These are phyloP conservation scores for Gastrophysa polygoni DNA, from an alignment of 2,888 invertebrate species.

Conservation along the genomic window DNA sequence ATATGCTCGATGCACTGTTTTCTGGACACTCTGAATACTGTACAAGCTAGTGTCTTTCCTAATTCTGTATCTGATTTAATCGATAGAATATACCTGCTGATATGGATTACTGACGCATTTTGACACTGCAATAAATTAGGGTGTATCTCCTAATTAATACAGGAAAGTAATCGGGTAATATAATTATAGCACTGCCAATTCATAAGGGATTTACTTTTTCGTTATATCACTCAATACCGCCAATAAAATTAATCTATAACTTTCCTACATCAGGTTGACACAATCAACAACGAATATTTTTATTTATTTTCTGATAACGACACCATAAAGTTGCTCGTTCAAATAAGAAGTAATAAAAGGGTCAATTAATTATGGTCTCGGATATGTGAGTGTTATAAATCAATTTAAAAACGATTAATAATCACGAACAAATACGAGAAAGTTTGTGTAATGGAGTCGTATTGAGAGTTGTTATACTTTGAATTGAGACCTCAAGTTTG, in stretches of 20 bases:
- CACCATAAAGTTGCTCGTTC: constrained; percentile 37
- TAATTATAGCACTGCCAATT: constrained; percentile 28
- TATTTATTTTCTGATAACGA: constrained; percentile 37
- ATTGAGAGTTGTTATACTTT: constrained; percentile 25
- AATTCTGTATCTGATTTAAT: not conserved
- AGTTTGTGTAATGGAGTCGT: constrained; percentile 36
- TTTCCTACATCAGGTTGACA: constrained; percentile 29
- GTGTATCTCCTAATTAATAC: not conserved
- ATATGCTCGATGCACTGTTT: too few relatives aligned
- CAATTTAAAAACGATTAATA: constrained; percentile 57
- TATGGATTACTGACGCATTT: not conserved
- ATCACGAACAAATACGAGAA: constrained; percentile 51
- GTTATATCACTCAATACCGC: constrained; percentile 25
- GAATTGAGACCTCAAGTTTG: constrained; percentile 32
- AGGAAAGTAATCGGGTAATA: not conserved
- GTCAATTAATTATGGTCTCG: constrained; percentile 44
- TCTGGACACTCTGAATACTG: too few relatives aligned
- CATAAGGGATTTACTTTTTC: constrained; percentile 31
- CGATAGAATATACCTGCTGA: not conserved
- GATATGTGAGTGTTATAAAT: constrained; percentile 50
- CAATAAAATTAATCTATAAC: constrained; percentile 32
- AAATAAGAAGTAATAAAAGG: constrained; percentile 40
- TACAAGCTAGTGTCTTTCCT: too few relatives aligned
- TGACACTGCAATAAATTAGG: not conserved
- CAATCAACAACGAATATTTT: constrained; percentile 32